Base-by-base conservation (phyloP, 2,888 invertebrate species). In the Deilephila porcellus region DNA sequence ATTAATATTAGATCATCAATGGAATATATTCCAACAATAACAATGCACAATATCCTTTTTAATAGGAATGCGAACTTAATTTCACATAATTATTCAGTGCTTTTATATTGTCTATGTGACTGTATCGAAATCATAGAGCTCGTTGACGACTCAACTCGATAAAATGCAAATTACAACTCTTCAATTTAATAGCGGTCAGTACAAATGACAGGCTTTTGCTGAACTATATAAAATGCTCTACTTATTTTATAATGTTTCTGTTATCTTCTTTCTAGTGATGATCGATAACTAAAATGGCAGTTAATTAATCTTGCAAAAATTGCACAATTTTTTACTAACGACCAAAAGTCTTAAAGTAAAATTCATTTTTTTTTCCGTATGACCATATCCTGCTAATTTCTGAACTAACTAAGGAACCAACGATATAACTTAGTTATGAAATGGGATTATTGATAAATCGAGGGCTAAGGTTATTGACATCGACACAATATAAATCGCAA, bases 151-250 rank as follows among this genome's bases (percentile, higher is more conserved):
- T 67, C 52, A 25, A 25, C 45, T 67, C 52, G 52, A 52, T 67
- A 52, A 52, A 67, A 64, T 11, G 37, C 34, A 64, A 64, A 64
- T 64, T 64, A 64, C 64, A 64, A 37, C n/a, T 19, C 64, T 20
- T 37, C 37, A 64, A 64, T 37, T 64, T 25, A 37, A 67, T 52
- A 52, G 25, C 25, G n/a, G 52, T 25, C 25, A 25, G 17, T 52
- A 25, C 45, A 67, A 67, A 45, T 67, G 11, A 67, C 45, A 29
- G 45, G 25, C 45, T 32, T 64, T 64, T 20, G 37, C n/a, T 6
- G 8, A n/a, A n/a, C 45, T 64, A 34, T 11, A 8, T 4, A 5
- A 56, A 56, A 56, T 45, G 45, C 45, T 45, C 11, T 45, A 45
- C 11, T 45, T 45, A 14, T 0, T 45, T 11, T 11, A 45, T 45